A percentile compares a stretch with the other conserved stretches of the same genome.
Evolutionary conservation across 2,888 invertebrate genomes (phyloP).

Genomic region (Germaria angustata): DNA sequence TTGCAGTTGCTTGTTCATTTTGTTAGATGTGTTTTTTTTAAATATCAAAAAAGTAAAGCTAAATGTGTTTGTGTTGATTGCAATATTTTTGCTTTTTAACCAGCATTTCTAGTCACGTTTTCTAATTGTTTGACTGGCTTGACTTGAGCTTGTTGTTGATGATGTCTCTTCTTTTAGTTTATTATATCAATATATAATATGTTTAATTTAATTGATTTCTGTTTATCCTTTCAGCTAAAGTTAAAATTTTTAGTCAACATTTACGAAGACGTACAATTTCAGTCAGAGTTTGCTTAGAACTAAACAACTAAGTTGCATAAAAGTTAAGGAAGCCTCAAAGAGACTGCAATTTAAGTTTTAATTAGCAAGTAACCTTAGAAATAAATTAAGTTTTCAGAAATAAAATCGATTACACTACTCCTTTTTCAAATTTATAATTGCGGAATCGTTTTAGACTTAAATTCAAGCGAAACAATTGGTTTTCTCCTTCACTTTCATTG

Average conservation of each 20-base stretch:
- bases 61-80: not conserved
- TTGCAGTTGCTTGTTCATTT: not conserved
- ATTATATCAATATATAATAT: not conserved
- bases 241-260: not conserved
- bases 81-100: slow-evolving; percentile 3
- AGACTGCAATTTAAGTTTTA: no score
- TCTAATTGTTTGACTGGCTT: slow-evolving; percentile 40
- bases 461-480: no score
- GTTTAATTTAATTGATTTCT: slow-evolving; percentile 6
- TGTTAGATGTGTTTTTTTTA: not conserved
- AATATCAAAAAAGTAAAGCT: slow-evolving; percentile 12
- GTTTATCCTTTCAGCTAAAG: slow-evolving; percentile 32
- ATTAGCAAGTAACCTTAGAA: no score
- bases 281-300: not conserved
- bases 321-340: no score
- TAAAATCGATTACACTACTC: no score
- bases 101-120: slow-evolving; percentile 58
- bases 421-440: no score
- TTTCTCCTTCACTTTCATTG: no score
- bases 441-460: no score
- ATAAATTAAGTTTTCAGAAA: no score
- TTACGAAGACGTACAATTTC: not conserved
- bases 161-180: slow-evolving; percentile 37
- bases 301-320: not conserved
- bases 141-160: slow-evolving; percentile 24